Percentiles rank a stretch among this genome's conserved stretches.
phyloP scores from a whole-genome alignment of 2,113 vertebrate species.

The Protomyctophum bolini region DNA sequence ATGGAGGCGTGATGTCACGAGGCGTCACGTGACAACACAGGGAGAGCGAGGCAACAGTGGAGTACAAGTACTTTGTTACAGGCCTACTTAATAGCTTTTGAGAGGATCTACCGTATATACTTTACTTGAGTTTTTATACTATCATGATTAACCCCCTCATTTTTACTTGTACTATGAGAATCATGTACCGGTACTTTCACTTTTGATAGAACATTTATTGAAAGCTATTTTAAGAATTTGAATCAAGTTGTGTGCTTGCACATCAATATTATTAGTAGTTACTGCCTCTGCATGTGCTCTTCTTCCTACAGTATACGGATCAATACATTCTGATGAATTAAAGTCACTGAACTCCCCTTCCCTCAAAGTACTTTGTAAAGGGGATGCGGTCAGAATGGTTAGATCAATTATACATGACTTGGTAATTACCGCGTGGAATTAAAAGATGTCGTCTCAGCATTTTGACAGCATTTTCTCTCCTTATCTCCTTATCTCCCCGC shows the following conservation, averaged over 20 bases:
- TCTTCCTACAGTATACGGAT: slow-evolving; percentile 60
- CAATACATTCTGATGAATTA: slow-evolving; percentile 66
- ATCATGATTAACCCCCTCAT: no score
- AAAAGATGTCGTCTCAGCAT: slow-evolving; percentile 79
- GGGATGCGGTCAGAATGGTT: slow-evolving; percentile 60
- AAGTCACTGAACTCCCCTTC: slow-evolving; percentile 54
- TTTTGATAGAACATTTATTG: no score
- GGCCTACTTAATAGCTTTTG: no score
- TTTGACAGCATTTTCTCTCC: slow-evolving; percentile 30
- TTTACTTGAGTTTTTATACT: no score
- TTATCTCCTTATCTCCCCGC: slow-evolving; percentile 10
- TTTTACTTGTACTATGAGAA: not conserved
- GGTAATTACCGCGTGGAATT: slow-evolving; percentile 80
- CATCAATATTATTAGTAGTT: no score
- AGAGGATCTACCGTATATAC: no score
- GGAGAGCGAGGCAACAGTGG: not conserved
- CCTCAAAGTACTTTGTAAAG: slow-evolving; percentile 74
- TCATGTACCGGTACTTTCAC: no score
- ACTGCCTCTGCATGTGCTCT: slow-evolving; percentile 7
- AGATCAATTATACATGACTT: slow-evolving; percentile 81
- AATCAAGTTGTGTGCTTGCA: no score
- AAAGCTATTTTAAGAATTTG: no score
- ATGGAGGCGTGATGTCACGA: no score
- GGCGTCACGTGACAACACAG: no score
- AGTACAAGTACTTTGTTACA: not conserved